These are phyloP conservation scores for Discoglossus pictus DNA, from an alignment of 2,797 vertebrate species.

Conservation along the genomic window DNA sequence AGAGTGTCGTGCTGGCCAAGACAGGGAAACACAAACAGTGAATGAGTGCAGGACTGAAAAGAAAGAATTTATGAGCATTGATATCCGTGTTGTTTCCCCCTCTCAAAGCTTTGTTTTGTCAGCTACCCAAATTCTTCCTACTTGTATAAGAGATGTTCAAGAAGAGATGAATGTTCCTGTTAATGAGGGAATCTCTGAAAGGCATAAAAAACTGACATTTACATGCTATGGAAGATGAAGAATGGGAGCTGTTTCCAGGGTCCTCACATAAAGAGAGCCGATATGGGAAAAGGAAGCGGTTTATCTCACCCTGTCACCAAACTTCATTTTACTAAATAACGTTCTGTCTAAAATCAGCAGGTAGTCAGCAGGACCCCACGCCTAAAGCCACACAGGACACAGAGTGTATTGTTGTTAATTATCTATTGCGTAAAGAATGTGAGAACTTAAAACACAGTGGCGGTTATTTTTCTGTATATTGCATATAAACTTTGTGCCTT, in stretches of 20 bases:
- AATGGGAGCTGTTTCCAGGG: constrained; percentile 8
- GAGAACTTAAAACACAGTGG: no score
- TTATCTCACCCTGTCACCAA: constrained; percentile 8
- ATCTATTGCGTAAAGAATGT: no score
- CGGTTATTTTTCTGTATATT: no score
- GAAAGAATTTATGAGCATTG: constrained; percentile 45
- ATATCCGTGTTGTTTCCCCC: constrained; percentile 45
- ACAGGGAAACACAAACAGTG: constrained; percentile 44
- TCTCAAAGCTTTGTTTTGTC: constrained; percentile 35
- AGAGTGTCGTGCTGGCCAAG: constrained; percentile 43
- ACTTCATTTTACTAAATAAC: constrained; percentile 26
- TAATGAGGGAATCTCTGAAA: constrained; percentile 39
- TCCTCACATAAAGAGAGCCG: constrained; percentile 19
- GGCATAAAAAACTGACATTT: constrained; percentile 31
- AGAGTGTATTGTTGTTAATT: no score
- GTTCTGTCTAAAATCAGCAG: not conserved
- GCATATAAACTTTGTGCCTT: no score
- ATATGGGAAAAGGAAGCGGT: constrained; percentile 18
- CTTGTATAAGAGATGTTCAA: constrained; percentile 23
- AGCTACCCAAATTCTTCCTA: constrained; percentile 35
- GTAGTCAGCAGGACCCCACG: no score
- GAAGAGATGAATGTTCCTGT: constrained; percentile 43
- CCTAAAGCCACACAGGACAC: no score
- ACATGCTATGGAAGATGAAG: constrained; percentile 32
- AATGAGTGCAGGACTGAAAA: constrained; percentile 41